Evolutionary conservation across 2,888 invertebrate genomes (phyloP).

Genomic region (Tortrix viridana): DNA sequence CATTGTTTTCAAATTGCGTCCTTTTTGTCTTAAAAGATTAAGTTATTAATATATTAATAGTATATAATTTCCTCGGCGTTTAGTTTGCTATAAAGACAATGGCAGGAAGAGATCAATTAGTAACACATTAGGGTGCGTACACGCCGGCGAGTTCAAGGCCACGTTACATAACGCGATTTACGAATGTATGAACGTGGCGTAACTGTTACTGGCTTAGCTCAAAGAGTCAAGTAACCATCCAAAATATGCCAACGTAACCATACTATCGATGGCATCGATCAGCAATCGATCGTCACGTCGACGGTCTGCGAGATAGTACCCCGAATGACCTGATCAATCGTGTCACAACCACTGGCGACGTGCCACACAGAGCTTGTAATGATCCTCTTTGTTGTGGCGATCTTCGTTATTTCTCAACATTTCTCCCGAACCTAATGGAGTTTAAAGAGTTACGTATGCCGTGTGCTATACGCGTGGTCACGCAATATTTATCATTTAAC

Average conservation of each 20-base stretch:
- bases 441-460: conserved; percentile 66
- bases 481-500: conserved; percentile 55
- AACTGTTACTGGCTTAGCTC: not conserved
- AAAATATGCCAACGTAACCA: too few relatives aligned
- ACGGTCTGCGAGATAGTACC: too few relatives aligned
- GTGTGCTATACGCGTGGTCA: conserved; percentile 50
- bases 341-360: too few relatives aligned
- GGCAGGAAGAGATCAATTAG: conserved; percentile 61
- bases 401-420: conserved; percentile 52
- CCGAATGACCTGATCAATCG: too few relatives aligned
- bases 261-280: too few relatives aligned
- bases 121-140: conserved; percentile 49
- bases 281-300: too few relatives aligned
- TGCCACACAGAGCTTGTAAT: not conserved
- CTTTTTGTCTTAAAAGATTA: too few relatives aligned
- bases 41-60: conserved; percentile 11
- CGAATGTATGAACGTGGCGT: conserved; percentile 5
- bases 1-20: too few relatives aligned
- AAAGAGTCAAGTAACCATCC: too few relatives aligned
- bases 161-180: conserved; percentile 45
- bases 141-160: conserved; percentile 64
- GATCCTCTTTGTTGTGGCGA: conserved; percentile 23
- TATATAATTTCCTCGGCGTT: conserved; percentile 16
- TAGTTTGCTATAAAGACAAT: conserved; percentile 52
- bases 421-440: conserved; percentile 52